Conservation (phyloP, 2,797 vertebrate species). For the Trachurus trachurus region DNA sequence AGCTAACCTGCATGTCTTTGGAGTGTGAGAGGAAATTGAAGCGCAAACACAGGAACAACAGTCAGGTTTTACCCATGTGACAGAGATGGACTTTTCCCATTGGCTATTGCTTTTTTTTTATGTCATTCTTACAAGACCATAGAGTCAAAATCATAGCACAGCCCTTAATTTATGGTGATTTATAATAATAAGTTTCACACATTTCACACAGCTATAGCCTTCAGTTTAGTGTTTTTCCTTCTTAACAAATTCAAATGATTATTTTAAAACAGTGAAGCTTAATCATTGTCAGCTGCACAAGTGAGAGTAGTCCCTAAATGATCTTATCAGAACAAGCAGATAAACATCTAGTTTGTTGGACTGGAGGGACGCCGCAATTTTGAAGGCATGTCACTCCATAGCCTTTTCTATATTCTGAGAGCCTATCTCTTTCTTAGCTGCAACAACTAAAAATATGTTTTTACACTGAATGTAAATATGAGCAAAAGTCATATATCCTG, state of each 20-base stretch:
- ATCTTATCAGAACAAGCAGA: background rate
- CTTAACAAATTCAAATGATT: background rate
- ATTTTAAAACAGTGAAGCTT: background rate
- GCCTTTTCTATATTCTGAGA: background rate
- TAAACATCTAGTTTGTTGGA: background rate
- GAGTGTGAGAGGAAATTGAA: background rate
- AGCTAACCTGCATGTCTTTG: background rate
- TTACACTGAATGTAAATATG: background rate
- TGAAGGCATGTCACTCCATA: background rate
- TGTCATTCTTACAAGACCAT: too few relatives aligned
- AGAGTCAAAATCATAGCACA: too few relatives aligned
- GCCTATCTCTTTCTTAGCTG: background rate
- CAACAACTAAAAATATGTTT: background rate
- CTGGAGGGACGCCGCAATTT: background rate
- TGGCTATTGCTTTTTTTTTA: too few relatives aligned
- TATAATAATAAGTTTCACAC: too few relatives aligned
- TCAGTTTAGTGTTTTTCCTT: too few relatives aligned
- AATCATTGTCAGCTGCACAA: background rate
- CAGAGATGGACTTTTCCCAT: too few relatives aligned
- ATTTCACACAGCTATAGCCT: too few relatives aligned
- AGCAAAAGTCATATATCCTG: conserved; percentile 1
- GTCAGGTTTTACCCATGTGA: background rate
- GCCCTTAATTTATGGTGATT: too few relatives aligned
- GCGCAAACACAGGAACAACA: background rate
- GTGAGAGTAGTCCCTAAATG: background rate